A percentile compares a stretch with the other conserved stretches of the same genome.
Conservation (phyloP, 2,113 vertebrate genomes). For the Alouatta palliata region DNA sequence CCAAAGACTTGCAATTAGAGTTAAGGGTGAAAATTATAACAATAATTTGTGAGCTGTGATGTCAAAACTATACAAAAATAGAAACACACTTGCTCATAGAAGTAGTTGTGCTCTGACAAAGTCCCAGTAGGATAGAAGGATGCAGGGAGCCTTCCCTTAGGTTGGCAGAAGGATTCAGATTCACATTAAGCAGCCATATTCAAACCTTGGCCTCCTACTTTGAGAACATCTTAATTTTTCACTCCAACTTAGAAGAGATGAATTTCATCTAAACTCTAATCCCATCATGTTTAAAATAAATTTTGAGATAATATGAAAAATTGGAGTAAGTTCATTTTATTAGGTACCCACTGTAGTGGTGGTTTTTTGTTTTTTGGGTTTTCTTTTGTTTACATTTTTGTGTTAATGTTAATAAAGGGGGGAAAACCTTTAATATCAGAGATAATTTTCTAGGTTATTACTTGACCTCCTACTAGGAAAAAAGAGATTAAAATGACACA, state of each 20-base stretch:
- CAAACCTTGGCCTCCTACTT: neutral
- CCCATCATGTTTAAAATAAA: constrained; percentile 31
- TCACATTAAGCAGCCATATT: neutral
- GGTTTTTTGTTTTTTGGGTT: too few species aligned
- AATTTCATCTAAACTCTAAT: neutral
- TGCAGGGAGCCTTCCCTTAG: neutral
- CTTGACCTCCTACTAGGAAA: neutral
- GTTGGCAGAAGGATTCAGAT: neutral
- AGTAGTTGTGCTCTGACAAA: neutral
- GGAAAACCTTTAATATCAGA: neutral
- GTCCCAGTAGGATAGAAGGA: neutral
- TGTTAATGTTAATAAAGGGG: neutral
- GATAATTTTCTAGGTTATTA: neutral
- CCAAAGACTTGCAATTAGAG: constrained; percentile 36
- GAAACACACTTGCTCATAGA: neutral
- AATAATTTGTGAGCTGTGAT: neutral
- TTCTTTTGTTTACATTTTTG: too few species aligned
- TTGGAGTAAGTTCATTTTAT: constrained; percentile 1
- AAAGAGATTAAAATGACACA: neutral
- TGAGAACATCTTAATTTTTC: neutral
- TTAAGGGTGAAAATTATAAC: constrained; percentile 43
- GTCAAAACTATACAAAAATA: neutral
- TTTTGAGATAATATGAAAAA: neutral
- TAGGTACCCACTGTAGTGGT: neutral
- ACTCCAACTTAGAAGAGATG: neutral